Base-by-base conservation (phyloP, 1,140 invertebrate genomes). In the Lutraria rhynchaena region DNA sequence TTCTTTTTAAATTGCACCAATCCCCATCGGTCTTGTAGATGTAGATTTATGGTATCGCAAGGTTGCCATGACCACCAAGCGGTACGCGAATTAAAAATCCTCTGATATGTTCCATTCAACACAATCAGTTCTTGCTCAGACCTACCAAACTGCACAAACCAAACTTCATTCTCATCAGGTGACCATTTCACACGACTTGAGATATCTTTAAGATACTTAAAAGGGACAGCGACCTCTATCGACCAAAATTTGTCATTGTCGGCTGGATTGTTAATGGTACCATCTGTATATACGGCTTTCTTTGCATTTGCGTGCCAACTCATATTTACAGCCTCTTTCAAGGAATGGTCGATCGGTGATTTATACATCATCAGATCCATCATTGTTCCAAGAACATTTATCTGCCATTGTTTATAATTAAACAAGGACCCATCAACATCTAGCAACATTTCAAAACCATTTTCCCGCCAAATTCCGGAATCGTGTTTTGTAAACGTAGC, bases 61-160 rank as follows among this genome's bases (percentile, higher is more conserved):
- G 70, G 70, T 33, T 74, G 70, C 70, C 70, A 74, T 24, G 70
- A 2, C 70, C 70, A 74, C 70, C 70, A 74, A 9, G 33, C 51
- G 2, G 7, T 5, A 4, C 19, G 11, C 22, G 22, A 35, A 9
- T 37, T 58, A n/a, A 33, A 55, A 3, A 3, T 22, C 24, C 37
- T 53, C 4, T 58, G 15, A 24, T 74, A 74, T 4, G 27, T 5
- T 41, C 55, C 55, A 22, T 44, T n/a, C 35, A 4, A 9, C 1
- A 13, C 17, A 15, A 9, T 24, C 9, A 74, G 29, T 15, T 37
- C 22, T n/a, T 35, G 53, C 13, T 74, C 1, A 13, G 70, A n/a
- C 24, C 70, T 1, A 1, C 11, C 70, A 3, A 74, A n/a, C 53
- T 58, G 53, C 22, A 58, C 24, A 41, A 58, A 58, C 70, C 53